phyloP scores from a whole-genome alignment of 2,113 vertebrate genomes.

The Pseudorhombus dupliciocellatus region DNA sequence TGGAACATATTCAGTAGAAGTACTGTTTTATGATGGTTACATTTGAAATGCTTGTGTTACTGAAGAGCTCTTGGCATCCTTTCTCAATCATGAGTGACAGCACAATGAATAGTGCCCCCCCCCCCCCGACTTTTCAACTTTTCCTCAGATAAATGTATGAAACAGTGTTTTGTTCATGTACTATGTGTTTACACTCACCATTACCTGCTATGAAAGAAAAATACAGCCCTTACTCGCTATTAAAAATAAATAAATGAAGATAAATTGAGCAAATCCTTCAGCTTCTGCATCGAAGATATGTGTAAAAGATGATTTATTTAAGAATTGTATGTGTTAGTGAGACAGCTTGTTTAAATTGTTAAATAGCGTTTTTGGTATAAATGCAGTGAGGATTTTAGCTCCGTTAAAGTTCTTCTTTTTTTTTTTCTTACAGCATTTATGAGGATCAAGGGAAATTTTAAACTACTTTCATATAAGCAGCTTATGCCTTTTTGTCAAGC shows the following conservation, averaged over 20 bases:
- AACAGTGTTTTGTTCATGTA: no score
- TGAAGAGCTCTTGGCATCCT: background rate
- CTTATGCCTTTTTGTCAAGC: conserved; percentile 73
- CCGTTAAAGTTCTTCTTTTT: conserved; percentile 34
- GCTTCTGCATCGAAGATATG: no score
- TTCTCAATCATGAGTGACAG: conserved; percentile 15
- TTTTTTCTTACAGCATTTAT: conserved; percentile 44
- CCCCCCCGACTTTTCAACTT: no score
- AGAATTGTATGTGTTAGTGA: background rate
- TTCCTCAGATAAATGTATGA: no score
- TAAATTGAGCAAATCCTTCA: no score
- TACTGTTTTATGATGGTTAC: background rate
- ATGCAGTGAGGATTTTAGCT: conserved; percentile 53
- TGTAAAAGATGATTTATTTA: no score
- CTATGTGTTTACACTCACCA: no score
- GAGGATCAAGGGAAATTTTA: conserved; percentile 71
- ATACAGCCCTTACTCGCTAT: no score
- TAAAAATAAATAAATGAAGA: no score
- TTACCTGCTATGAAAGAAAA: no score
- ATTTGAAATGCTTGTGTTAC: background rate
- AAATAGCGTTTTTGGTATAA: conserved; percentile 39
- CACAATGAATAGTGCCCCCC: background rate
- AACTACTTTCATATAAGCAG: conserved; percentile 76
- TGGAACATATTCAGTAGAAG: background rate
- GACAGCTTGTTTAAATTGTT: conserved; percentile 22